Evolutionary conservation across 2,113 vertebrate genomes (phyloP), one percentile per base, ranked within the genome.

Genomic region (Caranx ignobilis): DNA sequence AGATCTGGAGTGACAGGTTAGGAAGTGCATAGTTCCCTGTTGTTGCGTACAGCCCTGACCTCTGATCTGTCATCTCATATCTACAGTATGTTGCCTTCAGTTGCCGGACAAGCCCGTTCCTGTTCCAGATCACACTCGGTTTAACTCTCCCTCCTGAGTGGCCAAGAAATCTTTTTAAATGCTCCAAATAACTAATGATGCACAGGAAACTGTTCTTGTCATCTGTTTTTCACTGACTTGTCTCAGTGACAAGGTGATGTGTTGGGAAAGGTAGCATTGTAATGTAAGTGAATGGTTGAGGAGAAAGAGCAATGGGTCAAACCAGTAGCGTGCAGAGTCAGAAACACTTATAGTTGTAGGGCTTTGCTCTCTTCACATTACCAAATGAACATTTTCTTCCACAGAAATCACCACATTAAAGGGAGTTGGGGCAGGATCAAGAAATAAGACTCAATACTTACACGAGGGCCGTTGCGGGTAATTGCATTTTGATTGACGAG

Each of bases 1-100:
- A 80, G 52, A 89, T 84, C 18, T 66, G 54, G 19, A 71, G 54
- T 81, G 90, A 89, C 83, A 79, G 74, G 68, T 81, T 32, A 62
- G 74, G 39, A 75, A 67, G 64, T 61, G 56, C 84, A 74, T 47
- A 59, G 64, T 62, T 78, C 32, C 19, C 32, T 16, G 26, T 50
- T 62, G 54, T 19, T 68, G 57, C 43, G 79, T n/a, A 43, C 35
- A 81, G 78, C n/a, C 16, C 60, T 71, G 75, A 85, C 72, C 83
- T 80, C 48, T 71, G 77, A 71, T 52, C 34, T 82, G 75, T 66
- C 69, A 61, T 71, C 69, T 76, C 81, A 71, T 34, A 69, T 82
- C 71, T 31, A 11, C 71, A 65, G 54, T 37, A 16, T 67, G 62
- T 37, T 65, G 19, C 32, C 16, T 48, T 71, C 62, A 73, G 6